A percentile compares a stretch with the other conserved stretches of the same genome.
These are phyloP conservation scores for Mellilla xanthometata DNA, from an alignment of 2,888 invertebrate species.

Conservation along the genomic window DNA sequence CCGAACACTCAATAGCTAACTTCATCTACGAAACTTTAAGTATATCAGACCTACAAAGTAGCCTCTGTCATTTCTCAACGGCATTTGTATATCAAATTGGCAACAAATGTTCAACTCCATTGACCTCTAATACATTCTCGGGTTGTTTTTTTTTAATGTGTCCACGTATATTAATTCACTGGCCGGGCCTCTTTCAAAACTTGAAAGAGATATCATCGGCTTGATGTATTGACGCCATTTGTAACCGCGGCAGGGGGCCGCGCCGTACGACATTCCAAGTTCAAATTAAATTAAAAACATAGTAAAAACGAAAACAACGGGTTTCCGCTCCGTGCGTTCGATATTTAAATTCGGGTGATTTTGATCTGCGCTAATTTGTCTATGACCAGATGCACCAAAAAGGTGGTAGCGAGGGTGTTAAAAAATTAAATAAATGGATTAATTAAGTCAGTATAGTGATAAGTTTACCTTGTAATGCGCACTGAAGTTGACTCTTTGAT, in stretches of 20 bases:
- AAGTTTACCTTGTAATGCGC: no score
- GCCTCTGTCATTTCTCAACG: slow-evolving; percentile 8
- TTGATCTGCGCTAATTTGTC: slow-evolving; percentile 78
- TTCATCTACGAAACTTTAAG: no score
- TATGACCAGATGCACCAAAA: slow-evolving; percentile 51
- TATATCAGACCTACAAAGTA: not conserved
- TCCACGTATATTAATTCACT: slow-evolving; percentile 68
- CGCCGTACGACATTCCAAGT: slow-evolving; percentile 73
- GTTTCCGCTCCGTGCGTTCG: slow-evolving; percentile 64
- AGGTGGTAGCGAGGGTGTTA: not conserved
- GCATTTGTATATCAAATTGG: slow-evolving; percentile 8
- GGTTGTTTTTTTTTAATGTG: slow-evolving; percentile 54
- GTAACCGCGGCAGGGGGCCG: slow-evolving; percentile 70
- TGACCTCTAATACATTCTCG: slow-evolving; percentile 51
- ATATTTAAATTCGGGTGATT: slow-evolving; percentile 70
- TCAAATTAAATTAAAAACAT: slow-evolving; percentile 79
- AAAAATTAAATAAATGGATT: slow-evolving; percentile 1
- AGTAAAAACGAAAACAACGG: slow-evolving; percentile 70
- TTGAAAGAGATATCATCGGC: slow-evolving; percentile 80
- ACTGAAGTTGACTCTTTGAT: no score
- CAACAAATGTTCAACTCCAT: slow-evolving; percentile 38
- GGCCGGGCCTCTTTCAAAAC: slow-evolving; percentile 68
- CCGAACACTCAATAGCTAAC: no score
- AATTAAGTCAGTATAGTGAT: no score
- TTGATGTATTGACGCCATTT: slow-evolving; percentile 79